phyloP scores from a whole-genome alignment of 2,888 invertebrate genomes.

The Syrista parreyssii region DNA sequence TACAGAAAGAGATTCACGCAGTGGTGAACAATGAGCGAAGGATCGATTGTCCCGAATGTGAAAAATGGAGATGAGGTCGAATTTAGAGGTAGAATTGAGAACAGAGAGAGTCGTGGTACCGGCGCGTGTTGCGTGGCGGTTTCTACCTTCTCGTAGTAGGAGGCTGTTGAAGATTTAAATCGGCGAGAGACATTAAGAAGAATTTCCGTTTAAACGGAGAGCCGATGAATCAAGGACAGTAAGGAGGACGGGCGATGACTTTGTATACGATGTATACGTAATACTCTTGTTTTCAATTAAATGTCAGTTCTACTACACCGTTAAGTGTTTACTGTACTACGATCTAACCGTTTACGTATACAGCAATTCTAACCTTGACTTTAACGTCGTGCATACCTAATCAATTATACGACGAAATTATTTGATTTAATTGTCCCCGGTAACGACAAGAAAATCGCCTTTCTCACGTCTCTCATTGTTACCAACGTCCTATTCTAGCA shows the following conservation, averaged over 20 bases:
- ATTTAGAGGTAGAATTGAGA: not conserved
- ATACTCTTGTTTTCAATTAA: not conserved
- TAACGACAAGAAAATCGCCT: not conserved
- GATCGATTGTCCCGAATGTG: constrained; percentile 24
- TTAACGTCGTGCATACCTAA: not conserved
- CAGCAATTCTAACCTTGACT: not conserved
- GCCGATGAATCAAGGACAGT: not conserved
- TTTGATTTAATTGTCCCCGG: not conserved
- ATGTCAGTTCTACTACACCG: not conserved
- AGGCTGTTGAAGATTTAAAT: constrained; percentile 20
- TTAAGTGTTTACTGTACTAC: not conserved
- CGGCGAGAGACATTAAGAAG: constrained; percentile 23
- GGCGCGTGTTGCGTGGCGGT: constrained; percentile 7
- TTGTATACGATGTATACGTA: not conserved
- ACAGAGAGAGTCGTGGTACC: not conserved
- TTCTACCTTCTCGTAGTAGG: not conserved
- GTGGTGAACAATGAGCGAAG: constrained; percentile 23
- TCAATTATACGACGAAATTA: not conserved
- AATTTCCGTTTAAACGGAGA: constrained; percentile 4
- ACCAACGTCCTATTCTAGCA: not conserved
- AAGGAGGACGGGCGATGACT: not conserved
- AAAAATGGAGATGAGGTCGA: constrained; percentile 5
- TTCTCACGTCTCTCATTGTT: not conserved
- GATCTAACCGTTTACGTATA: not conserved
- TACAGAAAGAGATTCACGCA: not conserved